Percentiles rank a stretch among this genome's conserved stretches.
These are phyloP conservation scores for Xyrauchen texanus DNA, from an alignment of 2,113 vertebrate species.

Conservation along the genomic window DNA sequence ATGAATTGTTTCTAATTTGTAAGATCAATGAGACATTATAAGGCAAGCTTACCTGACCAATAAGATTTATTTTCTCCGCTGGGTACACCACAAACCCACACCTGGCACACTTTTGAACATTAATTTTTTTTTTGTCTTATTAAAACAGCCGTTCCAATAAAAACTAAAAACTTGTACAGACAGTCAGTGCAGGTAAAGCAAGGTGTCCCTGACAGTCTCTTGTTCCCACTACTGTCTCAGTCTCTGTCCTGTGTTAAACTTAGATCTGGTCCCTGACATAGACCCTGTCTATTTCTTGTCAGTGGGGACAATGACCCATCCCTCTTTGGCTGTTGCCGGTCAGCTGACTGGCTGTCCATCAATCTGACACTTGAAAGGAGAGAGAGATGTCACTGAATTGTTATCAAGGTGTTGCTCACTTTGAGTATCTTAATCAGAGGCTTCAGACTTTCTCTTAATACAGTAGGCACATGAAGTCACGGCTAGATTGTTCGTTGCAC, in stretches of 20 bases:
- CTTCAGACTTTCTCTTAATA: conserved; percentile 43
- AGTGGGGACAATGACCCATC: conserved; percentile 53
- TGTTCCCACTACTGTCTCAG: conserved; percentile 51
- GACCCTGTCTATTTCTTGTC: conserved; percentile 69
- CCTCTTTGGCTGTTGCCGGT: conserved; percentile 51
- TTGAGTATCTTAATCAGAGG: conserved; percentile 50
- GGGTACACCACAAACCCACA: conserved; percentile 94
- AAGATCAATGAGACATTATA: background rate
- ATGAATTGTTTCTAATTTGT: background rate
- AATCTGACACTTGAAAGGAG: conserved; percentile 62
- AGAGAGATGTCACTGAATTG: conserved; percentile 63
- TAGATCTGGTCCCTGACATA: conserved; percentile 66
- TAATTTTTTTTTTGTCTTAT: conserved; percentile 53
- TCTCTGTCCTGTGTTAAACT: conserved; percentile 65
- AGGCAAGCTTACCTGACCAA: conserved; percentile 84
- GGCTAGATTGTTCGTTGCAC: conserved; percentile 7
- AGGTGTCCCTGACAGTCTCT: conserved; percentile 51
- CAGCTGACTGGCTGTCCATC: conserved; percentile 63
- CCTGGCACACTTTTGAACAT: conserved; percentile 84
- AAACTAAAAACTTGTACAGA: conserved; percentile 1
- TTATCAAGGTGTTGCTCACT: conserved; percentile 58
- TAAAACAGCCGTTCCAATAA: conserved; percentile 33
- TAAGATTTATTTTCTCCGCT: conserved; percentile 97
- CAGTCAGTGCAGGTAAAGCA: conserved; percentile 23
- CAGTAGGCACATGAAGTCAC: conserved; percentile 53